These are phyloP conservation scores for Lasiommata megera DNA, from an alignment of 2,888 invertebrate genomes.

Conservation along the genomic window DNA sequence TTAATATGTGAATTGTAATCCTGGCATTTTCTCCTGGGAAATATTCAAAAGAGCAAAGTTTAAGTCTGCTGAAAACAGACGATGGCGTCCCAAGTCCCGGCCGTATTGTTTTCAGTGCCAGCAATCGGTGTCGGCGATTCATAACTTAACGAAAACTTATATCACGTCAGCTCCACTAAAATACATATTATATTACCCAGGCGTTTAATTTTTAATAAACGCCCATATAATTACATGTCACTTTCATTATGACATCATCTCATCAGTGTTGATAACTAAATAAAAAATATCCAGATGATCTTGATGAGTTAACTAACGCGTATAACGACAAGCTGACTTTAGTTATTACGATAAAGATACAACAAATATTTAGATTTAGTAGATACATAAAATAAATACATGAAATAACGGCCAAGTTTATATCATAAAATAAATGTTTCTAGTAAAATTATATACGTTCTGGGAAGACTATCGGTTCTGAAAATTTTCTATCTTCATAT, in stretches of 20 bases:
- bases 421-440: constrained; percentile 21
- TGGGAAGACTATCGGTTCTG: no score
- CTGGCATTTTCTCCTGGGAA: constrained; percentile 46
- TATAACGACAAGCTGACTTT: no score
- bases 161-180: constrained; percentile 41
- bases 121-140: constrained; percentile 56
- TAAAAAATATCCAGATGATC: no score
- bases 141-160: constrained; percentile 59
- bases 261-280: no score
- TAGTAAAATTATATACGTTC: background rate
- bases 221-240: no score
- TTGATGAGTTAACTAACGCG: no score
- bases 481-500: no score
- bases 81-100: constrained; percentile 40
- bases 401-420: constrained; percentile 43
- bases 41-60: constrained; percentile 46
- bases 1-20: constrained; percentile 45
- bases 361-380: no score
- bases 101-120: constrained; percentile 46
- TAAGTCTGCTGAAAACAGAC: constrained; percentile 56
- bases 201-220: background rate
- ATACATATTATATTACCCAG: constrained; percentile 37
- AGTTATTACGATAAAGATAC: no score
- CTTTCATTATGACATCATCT: no score
- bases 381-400: constrained; percentile 5